Evolutionary conservation across 2,113 vertebrate species (phyloP).

Genomic region (zebrafish (Danio rerio)): DNA sequence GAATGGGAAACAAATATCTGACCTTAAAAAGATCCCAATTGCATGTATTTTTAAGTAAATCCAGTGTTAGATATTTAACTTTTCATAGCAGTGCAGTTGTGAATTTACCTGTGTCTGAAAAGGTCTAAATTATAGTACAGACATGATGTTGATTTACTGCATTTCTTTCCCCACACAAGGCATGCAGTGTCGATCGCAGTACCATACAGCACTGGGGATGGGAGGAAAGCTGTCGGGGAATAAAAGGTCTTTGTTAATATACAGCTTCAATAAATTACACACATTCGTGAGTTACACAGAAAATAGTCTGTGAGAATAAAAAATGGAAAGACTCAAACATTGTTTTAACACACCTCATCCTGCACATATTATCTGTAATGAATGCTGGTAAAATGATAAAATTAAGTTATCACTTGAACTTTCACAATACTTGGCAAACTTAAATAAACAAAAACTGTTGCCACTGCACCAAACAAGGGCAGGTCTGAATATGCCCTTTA

Average conservation of each 20-base stretch:
- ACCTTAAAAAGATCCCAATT: too few relatives aligned
- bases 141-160: conserved; percentile 80
- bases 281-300: background rate
- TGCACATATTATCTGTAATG: conserved; percentile 7
- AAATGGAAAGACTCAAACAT: background rate
- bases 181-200: conserved; percentile 88
- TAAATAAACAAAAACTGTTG: background rate
- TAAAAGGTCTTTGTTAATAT: background rate
- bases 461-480: background rate
- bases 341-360: background rate
- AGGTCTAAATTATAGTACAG: conserved; percentile 85
- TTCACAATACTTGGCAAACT: conserved; percentile 27
- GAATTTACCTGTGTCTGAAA: conserved; percentile 85
- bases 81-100: too few relatives aligned
- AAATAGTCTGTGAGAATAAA: background rate
- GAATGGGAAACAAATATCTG: too few relatives aligned
- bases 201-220: conserved; percentile 88
- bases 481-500: background rate
- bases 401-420: background rate
- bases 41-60: too few relatives aligned
- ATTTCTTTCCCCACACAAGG: conserved; percentile 84
- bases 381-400: too few relatives aligned
- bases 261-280: background rate
- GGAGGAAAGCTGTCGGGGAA: conserved; percentile 86
- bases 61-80: too few relatives aligned